A percentile compares a stretch with the other conserved stretches of the same genome.
These are phyloP conservation scores for Cerceris rybyensis DNA, from an alignment of 2,888 invertebrate genomes.

Conservation along the genomic window DNA sequence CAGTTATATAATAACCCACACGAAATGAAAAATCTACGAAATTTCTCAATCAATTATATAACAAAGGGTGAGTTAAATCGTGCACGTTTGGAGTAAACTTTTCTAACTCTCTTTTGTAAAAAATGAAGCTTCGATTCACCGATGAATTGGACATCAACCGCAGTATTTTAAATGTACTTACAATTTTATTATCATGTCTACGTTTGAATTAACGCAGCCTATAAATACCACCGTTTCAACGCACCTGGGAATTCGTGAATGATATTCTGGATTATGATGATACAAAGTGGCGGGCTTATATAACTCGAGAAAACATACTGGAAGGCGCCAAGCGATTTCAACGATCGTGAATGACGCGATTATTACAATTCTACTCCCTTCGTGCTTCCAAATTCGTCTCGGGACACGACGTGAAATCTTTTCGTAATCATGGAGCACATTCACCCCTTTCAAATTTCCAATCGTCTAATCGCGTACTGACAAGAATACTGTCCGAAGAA, in stretches of 20 bases:
- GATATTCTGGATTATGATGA: slow-evolving; percentile 4
- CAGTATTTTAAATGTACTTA: background rate
- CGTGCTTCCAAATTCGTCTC: too few relatives aligned
- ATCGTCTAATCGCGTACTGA: too few relatives aligned
- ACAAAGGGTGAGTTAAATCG: background rate
- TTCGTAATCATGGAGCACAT: too few relatives aligned
- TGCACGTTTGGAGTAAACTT: too few relatives aligned
- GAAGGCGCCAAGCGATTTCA: background rate
- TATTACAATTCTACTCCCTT: background rate
- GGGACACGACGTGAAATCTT: too few relatives aligned
- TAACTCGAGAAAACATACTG: slow-evolving; percentile 1
- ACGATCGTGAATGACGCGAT: background rate
- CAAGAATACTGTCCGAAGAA: background rate
- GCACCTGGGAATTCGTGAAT: background rate
- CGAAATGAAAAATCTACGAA: background rate
- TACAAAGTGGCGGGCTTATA: slow-evolving; percentile 12
- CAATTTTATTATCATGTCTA: background rate
- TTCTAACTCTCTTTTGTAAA: background rate
- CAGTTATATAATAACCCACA: slow-evolving; percentile 17
- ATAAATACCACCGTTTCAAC: background rate
- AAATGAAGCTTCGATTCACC: background rate
- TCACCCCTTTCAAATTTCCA: too few relatives aligned
- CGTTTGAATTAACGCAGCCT: background rate
- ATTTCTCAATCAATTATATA: slow-evolving; percentile 32
- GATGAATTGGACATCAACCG: background rate